A percentile compares a stretch with the other conserved stretches of the same genome.
These are phyloP conservation scores for Orthosia incerta DNA, from an alignment of 2,888 invertebrate species.

Conservation along the genomic window DNA sequence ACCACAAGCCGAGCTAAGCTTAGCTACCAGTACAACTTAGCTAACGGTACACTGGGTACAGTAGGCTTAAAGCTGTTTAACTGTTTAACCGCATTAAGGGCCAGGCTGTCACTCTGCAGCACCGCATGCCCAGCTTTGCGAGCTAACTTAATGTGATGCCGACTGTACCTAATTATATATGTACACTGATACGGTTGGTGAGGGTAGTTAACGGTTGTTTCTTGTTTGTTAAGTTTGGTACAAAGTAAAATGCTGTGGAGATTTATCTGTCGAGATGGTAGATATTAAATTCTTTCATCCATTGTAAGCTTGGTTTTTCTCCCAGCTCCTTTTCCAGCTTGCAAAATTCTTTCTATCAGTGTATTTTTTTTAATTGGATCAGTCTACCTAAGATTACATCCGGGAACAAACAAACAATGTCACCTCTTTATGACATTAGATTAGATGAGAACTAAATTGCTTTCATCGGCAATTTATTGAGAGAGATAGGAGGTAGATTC, in stretches of 20 bases:
- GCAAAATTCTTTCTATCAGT: no score
- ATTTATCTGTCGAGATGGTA: background rate
- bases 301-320: no score
- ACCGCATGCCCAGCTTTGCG: conserved; percentile 46
- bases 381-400: no score
- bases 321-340: no score
- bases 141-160: conserved; percentile 61
- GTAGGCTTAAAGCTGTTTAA: conserved; percentile 67
- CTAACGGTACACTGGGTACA: conserved; percentile 57
- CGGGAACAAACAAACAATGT: no score
- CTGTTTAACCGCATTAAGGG: conserved; percentile 69
- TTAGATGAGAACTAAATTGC: background rate
- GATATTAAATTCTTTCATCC: background rate
- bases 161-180: conserved; percentile 56
- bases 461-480: no score
- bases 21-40: conserved; percentile 58
- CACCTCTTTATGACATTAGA: no score
- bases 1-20: conserved; percentile 65
- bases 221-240: conserved; percentile 28
- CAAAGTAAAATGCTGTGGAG: conserved; percentile 29
- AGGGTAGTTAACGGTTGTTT: conserved; percentile 30
- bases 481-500: background rate
- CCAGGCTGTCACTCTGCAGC: conserved; percentile 59
- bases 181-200: conserved; percentile 26
- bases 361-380: no score